A percentile compares a stretch with the other conserved stretches of the same genome.
These are phyloP conservation scores for Rhombomys opimus DNA, from an alignment of 2,113 vertebrate species.

Conservation along the genomic window DNA sequence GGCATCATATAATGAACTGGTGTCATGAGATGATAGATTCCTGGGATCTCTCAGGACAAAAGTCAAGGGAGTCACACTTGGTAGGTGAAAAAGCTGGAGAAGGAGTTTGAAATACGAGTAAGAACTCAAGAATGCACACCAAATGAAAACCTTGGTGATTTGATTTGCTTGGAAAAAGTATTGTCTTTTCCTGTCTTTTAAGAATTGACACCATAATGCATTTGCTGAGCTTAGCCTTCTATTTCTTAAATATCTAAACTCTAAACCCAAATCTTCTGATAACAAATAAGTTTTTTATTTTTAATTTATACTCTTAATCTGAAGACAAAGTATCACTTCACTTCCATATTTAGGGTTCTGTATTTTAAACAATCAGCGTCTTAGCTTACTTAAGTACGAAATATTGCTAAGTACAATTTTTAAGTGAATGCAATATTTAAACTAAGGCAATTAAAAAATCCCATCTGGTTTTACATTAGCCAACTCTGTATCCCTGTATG, in stretches of 20 bases:
- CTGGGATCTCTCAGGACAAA: neutral
- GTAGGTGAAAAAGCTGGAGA: neutral
- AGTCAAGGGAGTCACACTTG: neutral
- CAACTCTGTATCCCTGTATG: neutral
- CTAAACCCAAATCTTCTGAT: neutral
- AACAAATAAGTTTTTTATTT: neutral
- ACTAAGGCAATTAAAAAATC: neutral
- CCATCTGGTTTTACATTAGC: neutral
- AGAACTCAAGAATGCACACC: neutral
- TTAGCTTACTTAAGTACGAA: neutral
- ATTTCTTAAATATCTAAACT: neutral
- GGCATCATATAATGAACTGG: no score
- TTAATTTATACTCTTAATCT: neutral
- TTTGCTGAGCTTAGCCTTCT: neutral
- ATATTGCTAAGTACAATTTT: neutral
- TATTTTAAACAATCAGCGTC: neutral
- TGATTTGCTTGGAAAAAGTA: neutral
- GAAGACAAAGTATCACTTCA: neutral
- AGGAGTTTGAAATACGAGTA: neutral
- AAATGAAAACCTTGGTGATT: neutral
- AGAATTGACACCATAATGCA: neutral
- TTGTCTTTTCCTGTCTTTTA: neutral
- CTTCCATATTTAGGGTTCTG: neutral
- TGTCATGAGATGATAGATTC: neutral
- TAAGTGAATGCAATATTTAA: constrained; percentile 39